Evolutionary conservation across 2,113 vertebrate genomes (phyloP).

Genomic region (Mirounga angustirostris): DNA sequence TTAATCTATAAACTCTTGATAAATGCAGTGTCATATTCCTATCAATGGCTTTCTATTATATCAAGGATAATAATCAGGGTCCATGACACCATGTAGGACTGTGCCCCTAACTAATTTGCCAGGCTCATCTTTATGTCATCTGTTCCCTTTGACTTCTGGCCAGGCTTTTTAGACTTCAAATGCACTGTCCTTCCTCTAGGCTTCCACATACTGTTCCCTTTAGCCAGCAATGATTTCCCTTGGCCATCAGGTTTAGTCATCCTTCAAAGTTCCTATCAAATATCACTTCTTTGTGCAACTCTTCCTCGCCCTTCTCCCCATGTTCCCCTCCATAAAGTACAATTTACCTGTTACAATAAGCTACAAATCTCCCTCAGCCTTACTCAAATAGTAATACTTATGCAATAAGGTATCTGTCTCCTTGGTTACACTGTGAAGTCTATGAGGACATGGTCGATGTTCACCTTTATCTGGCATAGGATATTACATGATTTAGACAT

Average conservation of each 20-base stretch:
- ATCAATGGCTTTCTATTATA: not conserved
- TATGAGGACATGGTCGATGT: not conserved
- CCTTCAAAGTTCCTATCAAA: slow-evolving; percentile 25
- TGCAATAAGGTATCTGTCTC: not conserved
- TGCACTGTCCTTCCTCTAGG: not conserved
- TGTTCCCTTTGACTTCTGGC: not conserved
- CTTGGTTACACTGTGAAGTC: not conserved
- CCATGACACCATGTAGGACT: not conserved
- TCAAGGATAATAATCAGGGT: not conserved
- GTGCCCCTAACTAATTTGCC: not conserved
- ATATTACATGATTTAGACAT: slow-evolving; percentile 34
- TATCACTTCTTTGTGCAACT: not conserved
- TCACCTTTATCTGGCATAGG: not conserved
- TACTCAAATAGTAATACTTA: not conserved
- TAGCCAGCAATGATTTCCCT: not conserved
- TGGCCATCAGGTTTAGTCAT: not conserved
- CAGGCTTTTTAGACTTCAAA: slow-evolving; percentile 6
- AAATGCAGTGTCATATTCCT: not conserved
- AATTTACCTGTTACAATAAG: not conserved
- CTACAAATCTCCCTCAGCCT: not conserved
- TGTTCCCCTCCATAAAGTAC: not conserved
- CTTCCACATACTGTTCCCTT: not conserved
- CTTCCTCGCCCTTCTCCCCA: not conserved
- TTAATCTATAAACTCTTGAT: not conserved
- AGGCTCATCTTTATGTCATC: not conserved